These are phyloP conservation scores for Lasiommata megera DNA, from an alignment of 2,888 invertebrate species.

Conservation along the genomic window DNA sequence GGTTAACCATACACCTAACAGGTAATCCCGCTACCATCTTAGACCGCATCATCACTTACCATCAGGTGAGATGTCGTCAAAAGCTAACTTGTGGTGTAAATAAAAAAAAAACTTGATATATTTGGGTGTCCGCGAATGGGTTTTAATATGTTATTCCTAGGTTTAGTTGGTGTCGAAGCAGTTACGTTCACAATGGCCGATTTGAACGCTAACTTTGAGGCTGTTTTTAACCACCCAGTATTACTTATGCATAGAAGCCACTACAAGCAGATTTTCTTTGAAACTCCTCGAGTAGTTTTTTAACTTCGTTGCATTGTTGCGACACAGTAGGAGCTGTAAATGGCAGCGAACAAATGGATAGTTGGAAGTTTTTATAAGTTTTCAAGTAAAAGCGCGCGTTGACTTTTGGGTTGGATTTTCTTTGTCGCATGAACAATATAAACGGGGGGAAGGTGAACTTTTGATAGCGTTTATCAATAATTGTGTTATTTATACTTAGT, in stretches of 20 bases:
- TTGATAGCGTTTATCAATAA: constrained; percentile 1
- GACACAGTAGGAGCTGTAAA: constrained; percentile 30
- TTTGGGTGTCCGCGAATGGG: constrained; percentile 1
- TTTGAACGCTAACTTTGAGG: constrained; percentile 46
- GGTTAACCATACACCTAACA: too few relatives aligned
- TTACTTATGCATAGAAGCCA: constrained; percentile 47
- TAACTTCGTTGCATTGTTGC: constrained; percentile 34
- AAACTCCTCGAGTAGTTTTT: constrained; percentile 34
- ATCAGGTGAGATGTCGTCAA: too few relatives aligned
- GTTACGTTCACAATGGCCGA: constrained; percentile 50
- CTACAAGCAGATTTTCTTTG: constrained; percentile 37
- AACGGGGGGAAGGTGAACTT: neutral
- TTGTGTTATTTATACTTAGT: neutral
- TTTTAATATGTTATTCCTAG: constrained; percentile 20
- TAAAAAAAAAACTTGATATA: too few relatives aligned
- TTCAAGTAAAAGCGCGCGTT: constrained; percentile 13
- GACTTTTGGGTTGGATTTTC: constrained; percentile 14
- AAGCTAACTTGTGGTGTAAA: too few relatives aligned
- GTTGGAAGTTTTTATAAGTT: constrained; percentile 26
- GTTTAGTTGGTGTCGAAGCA: constrained; percentile 44
- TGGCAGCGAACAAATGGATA: constrained; percentile 27
- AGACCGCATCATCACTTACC: too few relatives aligned
- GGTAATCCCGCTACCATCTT: too few relatives aligned
- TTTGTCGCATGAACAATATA: constrained; percentile 1
- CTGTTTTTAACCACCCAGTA: constrained; percentile 40